Conservation (phyloP, 2,888 invertebrate genomes). For the Pseudococcus jackbeardsleyi region DNA sequence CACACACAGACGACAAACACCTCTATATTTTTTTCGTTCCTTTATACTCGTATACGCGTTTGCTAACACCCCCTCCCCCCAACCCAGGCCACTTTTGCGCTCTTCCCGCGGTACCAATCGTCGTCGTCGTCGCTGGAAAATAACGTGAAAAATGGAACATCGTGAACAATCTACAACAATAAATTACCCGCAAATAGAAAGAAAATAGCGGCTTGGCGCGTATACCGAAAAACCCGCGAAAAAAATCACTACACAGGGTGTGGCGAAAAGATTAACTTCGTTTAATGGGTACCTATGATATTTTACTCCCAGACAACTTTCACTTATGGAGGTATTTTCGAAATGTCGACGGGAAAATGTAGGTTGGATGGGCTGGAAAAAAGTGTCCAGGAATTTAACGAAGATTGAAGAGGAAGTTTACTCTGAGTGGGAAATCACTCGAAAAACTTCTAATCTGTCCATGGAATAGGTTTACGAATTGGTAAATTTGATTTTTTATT, state of each 20-base stretch:
- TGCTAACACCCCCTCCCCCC: not conserved
- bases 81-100: not conserved
- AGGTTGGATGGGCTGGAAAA: too few species aligned
- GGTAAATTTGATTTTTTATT: too few species aligned
- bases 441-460: too few species aligned
- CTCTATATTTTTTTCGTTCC: slow-evolving; percentile 1
- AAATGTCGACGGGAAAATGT: not conserved
- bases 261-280: slow-evolving; percentile 7
- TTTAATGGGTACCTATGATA: slow-evolving; percentile 15
- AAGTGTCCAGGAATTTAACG: too few species aligned
- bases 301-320: not conserved
- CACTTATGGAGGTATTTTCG: not conserved
- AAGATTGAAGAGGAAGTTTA: too few species aligned
- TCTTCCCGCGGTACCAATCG: not conserved
- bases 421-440: too few species aligned
- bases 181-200: slow-evolving; percentile 52
- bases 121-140: not conserved
- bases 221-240: not conserved
- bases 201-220: slow-evolving; percentile 25
- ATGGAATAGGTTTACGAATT: too few species aligned
- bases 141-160: slow-evolving; percentile 50
- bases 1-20: not conserved
- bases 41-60: not conserved
- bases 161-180: slow-evolving; percentile 42
- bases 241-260: slow-evolving; percentile 53